These are phyloP conservation scores for Geodia barretti DNA, from an alignment of 37 sponge, comb jelly and placozoan species.

Conservation along the genomic window DNA sequence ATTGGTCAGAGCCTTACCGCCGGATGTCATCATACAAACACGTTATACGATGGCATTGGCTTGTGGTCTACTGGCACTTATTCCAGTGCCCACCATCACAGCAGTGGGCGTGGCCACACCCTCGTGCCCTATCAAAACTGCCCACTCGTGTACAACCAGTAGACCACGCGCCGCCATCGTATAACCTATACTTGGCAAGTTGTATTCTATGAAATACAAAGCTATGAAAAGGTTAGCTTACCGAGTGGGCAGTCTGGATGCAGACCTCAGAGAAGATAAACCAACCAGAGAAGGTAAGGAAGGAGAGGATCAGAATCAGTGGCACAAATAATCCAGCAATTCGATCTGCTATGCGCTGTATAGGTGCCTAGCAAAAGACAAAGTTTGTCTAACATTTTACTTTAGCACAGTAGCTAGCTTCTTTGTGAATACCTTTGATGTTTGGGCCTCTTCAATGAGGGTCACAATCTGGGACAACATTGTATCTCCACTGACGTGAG, in stretches of 20 bases:
- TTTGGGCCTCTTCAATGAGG: slow-evolving; percentile 94
- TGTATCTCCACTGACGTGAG: slow-evolving; percentile 86
- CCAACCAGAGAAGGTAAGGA: slow-evolving; percentile 76
- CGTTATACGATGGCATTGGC: too few relatives aligned
- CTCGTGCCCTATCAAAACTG: too few relatives aligned
- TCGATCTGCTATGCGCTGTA: slow-evolving; percentile 89
- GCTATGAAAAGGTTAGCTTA: too few relatives aligned
- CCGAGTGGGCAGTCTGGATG: background rate
- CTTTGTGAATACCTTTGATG: slow-evolving; percentile 63
- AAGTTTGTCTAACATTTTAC: too few relatives aligned
- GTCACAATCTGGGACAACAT: slow-evolving; percentile 92
- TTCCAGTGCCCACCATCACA: slow-evolving; percentile 97
- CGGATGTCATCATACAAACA: too few relatives aligned
- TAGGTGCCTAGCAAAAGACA: slow-evolving; percentile 69
- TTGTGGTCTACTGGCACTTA: too few relatives aligned
- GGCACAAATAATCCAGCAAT: slow-evolving; percentile 89
- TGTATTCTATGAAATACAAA: too few relatives aligned
- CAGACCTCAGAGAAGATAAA: slow-evolving; percentile 33
- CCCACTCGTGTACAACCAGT: too few relatives aligned
- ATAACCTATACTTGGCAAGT: too few relatives aligned
- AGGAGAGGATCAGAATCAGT: slow-evolving; percentile 57
- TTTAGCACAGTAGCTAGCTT: background rate
- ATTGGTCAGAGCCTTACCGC: too few relatives aligned
- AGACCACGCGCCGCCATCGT: too few relatives aligned
- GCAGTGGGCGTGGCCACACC: slow-evolving; percentile 98